Conservation (phyloP, 2,888 invertebrate genomes). For the Aplocera efformata region DNA sequence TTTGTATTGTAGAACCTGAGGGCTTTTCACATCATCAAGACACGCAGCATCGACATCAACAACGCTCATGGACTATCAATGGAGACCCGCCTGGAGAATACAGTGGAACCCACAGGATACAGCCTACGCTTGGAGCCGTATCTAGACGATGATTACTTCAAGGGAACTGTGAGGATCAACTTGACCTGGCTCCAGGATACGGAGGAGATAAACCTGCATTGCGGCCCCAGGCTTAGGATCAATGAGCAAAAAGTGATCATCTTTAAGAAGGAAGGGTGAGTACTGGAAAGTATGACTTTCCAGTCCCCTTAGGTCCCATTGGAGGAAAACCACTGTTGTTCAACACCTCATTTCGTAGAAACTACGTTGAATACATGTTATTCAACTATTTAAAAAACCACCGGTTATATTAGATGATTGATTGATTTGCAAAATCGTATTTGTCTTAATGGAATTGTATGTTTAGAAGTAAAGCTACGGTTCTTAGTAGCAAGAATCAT, state of each 20-base stretch:
- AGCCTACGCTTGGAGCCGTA: constrained; percentile 84
- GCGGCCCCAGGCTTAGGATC: constrained; percentile 78
- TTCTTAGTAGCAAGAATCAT: too few species aligned
- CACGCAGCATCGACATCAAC: constrained; percentile 85
- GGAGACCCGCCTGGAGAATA: constrained; percentile 82
- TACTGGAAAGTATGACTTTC: background rate
- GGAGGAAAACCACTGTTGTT: too few species aligned
- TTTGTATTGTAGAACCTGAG: constrained; percentile 33
- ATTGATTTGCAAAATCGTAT: too few species aligned
- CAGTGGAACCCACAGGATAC: constrained; percentile 84
- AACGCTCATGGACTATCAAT: constrained; percentile 83
- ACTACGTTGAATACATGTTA: too few species aligned
- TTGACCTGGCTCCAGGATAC: constrained; percentile 83
- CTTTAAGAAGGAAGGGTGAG: constrained; percentile 7
- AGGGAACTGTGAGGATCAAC: constrained; percentile 85
- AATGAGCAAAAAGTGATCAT: constrained; percentile 4
- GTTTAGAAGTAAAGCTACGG: too few species aligned
- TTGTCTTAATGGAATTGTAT: too few species aligned
- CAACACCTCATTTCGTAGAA: too few species aligned
- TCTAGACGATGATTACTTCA: constrained; percentile 82
- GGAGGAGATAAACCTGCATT: constrained; percentile 83
- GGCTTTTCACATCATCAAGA: constrained; percentile 59
- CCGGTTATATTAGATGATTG: too few species aligned
- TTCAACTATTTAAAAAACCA: too few species aligned
- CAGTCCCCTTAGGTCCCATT: too few species aligned